phyloP scores from a whole-genome alignment of 2,113 vertebrate species.

The Triplophysa tibetana region DNA sequence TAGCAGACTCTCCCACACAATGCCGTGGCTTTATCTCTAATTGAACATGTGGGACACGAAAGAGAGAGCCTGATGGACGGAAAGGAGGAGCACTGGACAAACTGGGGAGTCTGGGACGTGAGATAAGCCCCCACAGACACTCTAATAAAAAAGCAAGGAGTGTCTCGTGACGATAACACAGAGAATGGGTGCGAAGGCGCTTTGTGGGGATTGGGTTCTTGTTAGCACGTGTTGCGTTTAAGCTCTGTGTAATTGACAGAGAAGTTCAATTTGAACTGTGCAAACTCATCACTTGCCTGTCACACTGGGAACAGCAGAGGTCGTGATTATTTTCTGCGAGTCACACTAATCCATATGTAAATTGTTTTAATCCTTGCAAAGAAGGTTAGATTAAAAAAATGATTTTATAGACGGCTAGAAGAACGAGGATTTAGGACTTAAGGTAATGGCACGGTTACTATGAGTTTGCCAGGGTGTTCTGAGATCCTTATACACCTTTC shows the following conservation, averaged over 20 bases:
- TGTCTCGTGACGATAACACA: constrained; percentile 29
- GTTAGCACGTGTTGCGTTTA: constrained; percentile 26
- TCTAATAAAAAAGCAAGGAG: constrained; percentile 26
- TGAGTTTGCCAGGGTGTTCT: too few relatives aligned
- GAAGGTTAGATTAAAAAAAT: not conserved
- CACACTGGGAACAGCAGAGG: not conserved
- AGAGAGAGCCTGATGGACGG: not conserved
- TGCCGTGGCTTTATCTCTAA: constrained; percentile 40
- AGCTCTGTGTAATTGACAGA: constrained; percentile 34
- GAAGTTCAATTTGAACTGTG: constrained; percentile 13
- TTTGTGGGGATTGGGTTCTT: constrained; percentile 14
- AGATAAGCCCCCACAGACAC: constrained; percentile 44
- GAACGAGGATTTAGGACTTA: too few relatives aligned
- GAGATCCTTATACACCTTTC: too few relatives aligned
- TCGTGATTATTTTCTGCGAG: constrained; percentile 23
- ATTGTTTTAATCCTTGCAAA: not conserved
- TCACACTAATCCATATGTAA: constrained; percentile 17
- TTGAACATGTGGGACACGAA: constrained; percentile 26
- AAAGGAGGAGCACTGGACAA: not conserved
- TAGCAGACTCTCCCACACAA: constrained; percentile 22
- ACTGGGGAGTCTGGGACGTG: constrained; percentile 8
- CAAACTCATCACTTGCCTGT: constrained; percentile 20
- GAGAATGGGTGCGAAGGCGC: constrained; percentile 27
- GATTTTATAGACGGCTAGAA: not conserved
- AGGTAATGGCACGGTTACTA: too few relatives aligned